Evolutionary conservation across 2,888 invertebrate genomes (phyloP), one percentile per base, ranked within the genome.

Genomic region (Caenorhabditis japonica): DNA sequence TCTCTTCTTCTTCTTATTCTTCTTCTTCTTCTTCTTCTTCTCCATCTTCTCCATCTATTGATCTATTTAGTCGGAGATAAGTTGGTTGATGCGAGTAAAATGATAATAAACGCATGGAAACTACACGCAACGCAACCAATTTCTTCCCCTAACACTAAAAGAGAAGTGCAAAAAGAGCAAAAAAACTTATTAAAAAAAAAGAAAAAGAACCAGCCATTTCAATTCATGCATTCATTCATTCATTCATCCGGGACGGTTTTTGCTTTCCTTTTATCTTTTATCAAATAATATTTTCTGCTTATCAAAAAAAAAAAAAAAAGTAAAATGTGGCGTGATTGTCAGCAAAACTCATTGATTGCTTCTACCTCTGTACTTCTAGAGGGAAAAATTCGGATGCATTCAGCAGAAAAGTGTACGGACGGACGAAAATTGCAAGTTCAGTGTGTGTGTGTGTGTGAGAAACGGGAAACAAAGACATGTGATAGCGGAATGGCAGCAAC

Each of bases 31-130:
- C n/a, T n/a, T n/a, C n/a, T n/a, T n/a, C n/a, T n/a, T n/a, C n/a
- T n/a, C n/a, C n/a, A n/a, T n/a, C n/a, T n/a, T n/a, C 51, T 51
- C 64, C 25, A 49, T 66, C 56, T 66, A 58, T 66, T 66, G 64
- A 64, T 64, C 64, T 56, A 58, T 41, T 56, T 51, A 44, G 49
- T 56, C 49, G 66, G 44, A 56, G 55, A 61, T 51, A 43, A 47
- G 47, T 39, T 55, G 64, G 41, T 56, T 27, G 51, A 41, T 7
- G 30, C 30, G 30, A 30, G 30, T 30, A 10, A 30, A 27, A 34
- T 21, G 49, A 38, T 23, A 51, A 49, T 49, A 21, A 36, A 21
- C 21, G 17, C 33, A 3, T 17, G n/a, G n/a, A n/a, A n/a, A n/a
- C n/a, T n/a, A n/a, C n/a, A n/a, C n/a, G n/a, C n/a, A n/a, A n/a